A percentile compares a stretch with the other conserved stretches of the same genome.
These are phyloP conservation scores for Kuschelorhynchus macadamiae DNA, from an alignment of 2,888 invertebrate genomes.

Conservation along the genomic window DNA sequence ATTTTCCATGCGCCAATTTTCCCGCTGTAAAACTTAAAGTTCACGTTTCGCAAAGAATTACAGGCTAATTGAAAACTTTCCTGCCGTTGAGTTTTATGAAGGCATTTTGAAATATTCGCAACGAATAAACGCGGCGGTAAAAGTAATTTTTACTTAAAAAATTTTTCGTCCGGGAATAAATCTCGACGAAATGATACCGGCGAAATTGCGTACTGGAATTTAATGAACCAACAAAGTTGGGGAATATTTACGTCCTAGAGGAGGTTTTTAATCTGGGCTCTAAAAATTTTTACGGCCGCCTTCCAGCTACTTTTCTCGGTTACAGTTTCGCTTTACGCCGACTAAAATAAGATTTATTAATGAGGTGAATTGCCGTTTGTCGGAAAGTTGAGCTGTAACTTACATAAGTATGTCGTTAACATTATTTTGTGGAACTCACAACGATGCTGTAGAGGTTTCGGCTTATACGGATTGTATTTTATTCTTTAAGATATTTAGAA, in stretches of 20 bases:
- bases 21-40: no score
- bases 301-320: constrained; percentile 24
- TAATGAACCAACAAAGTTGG: constrained; percentile 40
- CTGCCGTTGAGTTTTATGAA: constrained; percentile 2
- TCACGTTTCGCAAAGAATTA: no score
- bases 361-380: background rate
- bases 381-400: background rate
- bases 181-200: constrained; percentile 29
- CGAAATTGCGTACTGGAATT: constrained; percentile 33
- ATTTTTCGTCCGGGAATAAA: constrained; percentile 22
- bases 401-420: constrained; percentile 9
- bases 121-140: constrained; percentile 2
- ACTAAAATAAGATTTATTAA: constrained; percentile 24
- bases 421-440: constrained; percentile 23
- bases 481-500: no score
- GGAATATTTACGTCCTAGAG: constrained; percentile 36
- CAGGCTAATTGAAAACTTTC: background rate
- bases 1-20: no score
- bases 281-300: constrained; percentile 30
- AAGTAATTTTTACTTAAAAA: constrained; percentile 21
- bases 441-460: constrained; percentile 10
- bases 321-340: constrained; percentile 10
- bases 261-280: constrained; percentile 31
- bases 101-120: constrained; percentile 5
- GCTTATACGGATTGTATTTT: no score